These are phyloP conservation scores for Microcebus griseorufus DNA, from an alignment of 2,113 vertebrate genomes.

Conservation along the genomic window DNA sequence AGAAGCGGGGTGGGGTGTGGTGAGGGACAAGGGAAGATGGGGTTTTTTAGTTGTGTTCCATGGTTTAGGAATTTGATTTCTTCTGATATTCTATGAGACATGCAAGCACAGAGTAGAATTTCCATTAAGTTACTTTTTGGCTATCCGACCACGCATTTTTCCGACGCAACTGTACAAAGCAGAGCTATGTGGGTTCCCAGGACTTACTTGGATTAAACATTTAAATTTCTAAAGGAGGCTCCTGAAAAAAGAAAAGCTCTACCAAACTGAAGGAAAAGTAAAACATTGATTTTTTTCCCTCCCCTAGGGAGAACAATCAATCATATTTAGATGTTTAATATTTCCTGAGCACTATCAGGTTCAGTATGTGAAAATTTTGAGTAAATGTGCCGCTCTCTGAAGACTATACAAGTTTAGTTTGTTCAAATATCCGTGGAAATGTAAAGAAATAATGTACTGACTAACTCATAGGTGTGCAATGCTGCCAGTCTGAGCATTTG, in stretches of 20 bases:
- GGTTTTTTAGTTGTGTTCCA: neutral
- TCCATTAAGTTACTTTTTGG: conserved; percentile 38
- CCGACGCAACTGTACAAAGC: neutral
- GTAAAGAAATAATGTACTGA: conserved; percentile 38
- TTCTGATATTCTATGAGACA: conserved; percentile 8
- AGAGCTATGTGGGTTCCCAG: neutral
- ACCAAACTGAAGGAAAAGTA: conserved; percentile 27
- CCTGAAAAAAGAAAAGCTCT: neutral
- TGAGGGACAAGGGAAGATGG: neutral
- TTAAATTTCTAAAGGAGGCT: conserved; percentile 51
- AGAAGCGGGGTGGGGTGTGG: neutral
- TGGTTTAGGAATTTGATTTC: conserved; percentile 27
- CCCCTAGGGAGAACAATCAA: neutral
- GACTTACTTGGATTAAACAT: conserved; percentile 48
- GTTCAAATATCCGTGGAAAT: neutral
- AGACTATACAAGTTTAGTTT: conserved; percentile 30
- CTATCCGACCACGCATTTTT: conserved; percentile 27
- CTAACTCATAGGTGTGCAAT: neutral
- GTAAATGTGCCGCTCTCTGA: conserved; percentile 22
- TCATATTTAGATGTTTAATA: conserved; percentile 52
- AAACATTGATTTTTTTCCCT: neutral
- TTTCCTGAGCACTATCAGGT: neutral
- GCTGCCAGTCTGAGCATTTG: neutral
- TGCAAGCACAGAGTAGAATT: conserved; percentile 41
- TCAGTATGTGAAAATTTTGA: conserved; percentile 29